A percentile compares a stretch with the other conserved stretches of the same genome.
Evolutionary conservation across 2,888 invertebrate species (phyloP).

Genomic region (Drosophila trichaetosa): DNA sequence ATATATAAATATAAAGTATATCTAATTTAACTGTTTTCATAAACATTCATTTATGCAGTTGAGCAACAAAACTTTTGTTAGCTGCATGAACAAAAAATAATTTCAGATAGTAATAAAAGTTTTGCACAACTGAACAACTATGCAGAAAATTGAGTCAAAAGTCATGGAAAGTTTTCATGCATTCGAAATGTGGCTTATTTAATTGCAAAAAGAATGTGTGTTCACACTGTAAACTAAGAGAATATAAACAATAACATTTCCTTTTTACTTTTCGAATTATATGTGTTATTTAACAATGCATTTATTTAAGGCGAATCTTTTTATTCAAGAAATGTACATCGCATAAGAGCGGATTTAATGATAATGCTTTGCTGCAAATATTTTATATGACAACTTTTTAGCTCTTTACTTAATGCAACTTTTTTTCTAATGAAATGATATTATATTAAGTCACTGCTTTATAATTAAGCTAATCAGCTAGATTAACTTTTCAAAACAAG

Average conservation of each 20-base stretch:
- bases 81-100: conserved; percentile 19
- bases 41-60: conserved; percentile 8
- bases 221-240: conserved; percentile 7
- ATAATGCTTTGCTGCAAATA: no score
- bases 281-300: not conserved
- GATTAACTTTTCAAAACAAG: conserved; percentile 20
- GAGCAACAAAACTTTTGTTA: conserved; percentile 42
- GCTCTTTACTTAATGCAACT: not conserved
- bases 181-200: conserved; percentile 41
- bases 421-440: conserved; percentile 21
- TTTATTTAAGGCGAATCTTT: not conserved
- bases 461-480: conserved; percentile 35
- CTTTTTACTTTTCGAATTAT: not conserved
- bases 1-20: conserved; percentile 4
- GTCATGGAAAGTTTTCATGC: conserved; percentile 44
- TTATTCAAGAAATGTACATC: not conserved
- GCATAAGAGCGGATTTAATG: no score
- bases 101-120: conserved; percentile 50
- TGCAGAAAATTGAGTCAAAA: conserved; percentile 55
- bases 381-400: not conserved
- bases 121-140: conserved; percentile 37
- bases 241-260: not conserved
- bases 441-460: conserved; percentile 8
- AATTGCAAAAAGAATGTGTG: conserved; percentile 12
- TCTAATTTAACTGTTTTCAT: conserved; percentile 6